Evolutionary conservation across 2,113 vertebrate genomes (phyloP).

Genomic region (Cololabis saira): DNA sequence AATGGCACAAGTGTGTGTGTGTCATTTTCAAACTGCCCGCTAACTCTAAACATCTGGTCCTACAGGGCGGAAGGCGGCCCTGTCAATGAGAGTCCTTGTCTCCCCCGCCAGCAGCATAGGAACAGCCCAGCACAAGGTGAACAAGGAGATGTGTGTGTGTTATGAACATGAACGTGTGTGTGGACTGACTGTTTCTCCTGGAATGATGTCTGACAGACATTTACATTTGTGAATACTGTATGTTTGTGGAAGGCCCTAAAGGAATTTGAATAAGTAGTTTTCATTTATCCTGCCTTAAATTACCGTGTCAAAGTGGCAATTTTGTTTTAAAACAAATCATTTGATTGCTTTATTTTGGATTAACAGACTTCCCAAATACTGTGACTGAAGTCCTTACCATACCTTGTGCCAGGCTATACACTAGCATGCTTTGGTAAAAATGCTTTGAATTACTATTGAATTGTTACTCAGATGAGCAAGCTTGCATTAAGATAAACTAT

Average conservation of each 20-base stretch:
- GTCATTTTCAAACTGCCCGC: constrained; percentile 71
- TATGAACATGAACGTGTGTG: constrained; percentile 26
- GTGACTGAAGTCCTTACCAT: too few species aligned
- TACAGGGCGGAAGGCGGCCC: constrained; percentile 43
- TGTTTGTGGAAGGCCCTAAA: constrained; percentile 29
- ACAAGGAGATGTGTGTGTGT: constrained; percentile 67
- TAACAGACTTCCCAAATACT: too few species aligned
- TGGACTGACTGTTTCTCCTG: constrained; percentile 14
- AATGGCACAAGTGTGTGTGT: constrained; percentile 45
- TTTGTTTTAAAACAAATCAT: background rate
- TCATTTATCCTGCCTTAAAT: background rate
- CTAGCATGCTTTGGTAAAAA: too few species aligned
- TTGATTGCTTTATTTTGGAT: background rate
- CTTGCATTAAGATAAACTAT: too few species aligned
- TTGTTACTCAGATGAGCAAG: too few species aligned
- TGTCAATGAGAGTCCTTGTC: constrained; percentile 77
- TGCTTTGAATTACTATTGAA: too few species aligned
- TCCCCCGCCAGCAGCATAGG: constrained; percentile 56
- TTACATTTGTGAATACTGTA: constrained; percentile 23
- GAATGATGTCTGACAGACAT: constrained; percentile 33
- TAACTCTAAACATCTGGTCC: constrained; percentile 79
- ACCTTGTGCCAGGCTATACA: too few species aligned
- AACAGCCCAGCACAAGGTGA: constrained; percentile 52
- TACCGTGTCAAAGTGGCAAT: background rate
- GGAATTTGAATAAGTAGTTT: constrained; percentile 29